Base-by-base conservation (phyloP, 2,113 vertebrate genomes). In the Thamnophis sirtalis region DNA sequence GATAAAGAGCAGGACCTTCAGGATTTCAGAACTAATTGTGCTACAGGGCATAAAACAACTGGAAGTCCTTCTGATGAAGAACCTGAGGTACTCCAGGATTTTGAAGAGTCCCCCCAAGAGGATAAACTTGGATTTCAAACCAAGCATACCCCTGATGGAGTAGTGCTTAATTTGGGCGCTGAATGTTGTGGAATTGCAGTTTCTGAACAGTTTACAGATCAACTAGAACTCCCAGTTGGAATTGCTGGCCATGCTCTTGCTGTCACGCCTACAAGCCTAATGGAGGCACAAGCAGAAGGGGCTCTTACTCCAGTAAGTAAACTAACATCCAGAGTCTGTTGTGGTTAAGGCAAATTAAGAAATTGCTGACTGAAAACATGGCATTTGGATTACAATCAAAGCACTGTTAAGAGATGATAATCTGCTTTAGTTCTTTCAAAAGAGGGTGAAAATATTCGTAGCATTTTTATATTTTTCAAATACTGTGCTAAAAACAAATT, bases 251-350 rank as follows among this genome's bases (percentile, higher is more conserved):
- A 97, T 89, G 97, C 98, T 96, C 97, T 98, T 89, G 97, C 98
- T 1, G 97, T 97, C 51, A 99, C 98, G 3, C 98, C 98, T 84
- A 99, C 98, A 94, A 99, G 99, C 95, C 98, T 98, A 1, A 98
- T 98, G 94, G 99, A 99, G 91, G 99, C 98, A 28, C 98, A 99
- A 96, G 98, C 98, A 2, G 99, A 99, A 95, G 99, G 99, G 91
- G 98, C 98, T 0, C 97, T 99, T 84, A 99, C 98, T 89, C 98
- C 98, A 98, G 99, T 99, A 99, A 98, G 97, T 86, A 85, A 97
- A 96, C 90, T 96, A 24, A n/a, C 93, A 94, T 48, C 28, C 53
- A 11, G 84, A 60, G 89, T 86, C 21, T 22, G 54, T 43, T 90
- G 92, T 93, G 58, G 3, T 93, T 94, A 53, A 90, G 80, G 60